Conservation (phyloP, 1,140 invertebrate species). For the Dendrolimus kikuchii region DNA sequence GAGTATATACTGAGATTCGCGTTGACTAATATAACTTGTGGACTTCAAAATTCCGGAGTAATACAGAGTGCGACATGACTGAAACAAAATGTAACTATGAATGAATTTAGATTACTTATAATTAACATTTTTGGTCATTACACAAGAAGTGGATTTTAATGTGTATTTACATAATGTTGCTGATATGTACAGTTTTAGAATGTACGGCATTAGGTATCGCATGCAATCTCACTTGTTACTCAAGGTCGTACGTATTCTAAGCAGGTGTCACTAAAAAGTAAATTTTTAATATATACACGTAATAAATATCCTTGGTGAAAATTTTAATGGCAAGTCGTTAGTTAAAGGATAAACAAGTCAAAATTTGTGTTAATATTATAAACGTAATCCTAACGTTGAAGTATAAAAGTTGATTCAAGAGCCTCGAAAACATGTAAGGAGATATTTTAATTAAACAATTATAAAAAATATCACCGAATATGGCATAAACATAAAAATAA, state of each 20-base stretch:
- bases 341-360: slow-evolving; percentile 50
- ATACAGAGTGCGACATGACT: no score
- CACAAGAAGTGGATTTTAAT: neutral
- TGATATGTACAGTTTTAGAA: slow-evolving; percentile 50
- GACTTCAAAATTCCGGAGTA: no score
- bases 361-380: slow-evolving; percentile 36
- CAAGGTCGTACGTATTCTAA: slow-evolving; percentile 24
- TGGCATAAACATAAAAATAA: slow-evolving; percentile 40
- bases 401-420: slow-evolving; percentile 26
- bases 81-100: no score
- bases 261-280: slow-evolving; percentile 20
- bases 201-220: slow-evolving; percentile 25
- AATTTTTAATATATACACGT: slow-evolving; percentile 59
- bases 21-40: no score
- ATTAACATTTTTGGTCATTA: no score
- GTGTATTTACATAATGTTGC: slow-evolving; percentile 58
- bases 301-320: slow-evolving; percentile 69
- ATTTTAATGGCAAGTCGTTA: slow-evolving; percentile 68
- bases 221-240: slow-evolving; percentile 35
- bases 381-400: slow-evolving; percentile 15
- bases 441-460: slow-evolving; percentile 30
- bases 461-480: slow-evolving; percentile 48
- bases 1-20: no score
- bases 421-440: slow-evolving; percentile 54
- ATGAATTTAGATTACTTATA: no score